A percentile compares a stretch with the other conserved stretches of the same genome.
phyloP scores from a whole-genome alignment of 2,888 invertebrate species.

The Augiades crinisus region DNA sequence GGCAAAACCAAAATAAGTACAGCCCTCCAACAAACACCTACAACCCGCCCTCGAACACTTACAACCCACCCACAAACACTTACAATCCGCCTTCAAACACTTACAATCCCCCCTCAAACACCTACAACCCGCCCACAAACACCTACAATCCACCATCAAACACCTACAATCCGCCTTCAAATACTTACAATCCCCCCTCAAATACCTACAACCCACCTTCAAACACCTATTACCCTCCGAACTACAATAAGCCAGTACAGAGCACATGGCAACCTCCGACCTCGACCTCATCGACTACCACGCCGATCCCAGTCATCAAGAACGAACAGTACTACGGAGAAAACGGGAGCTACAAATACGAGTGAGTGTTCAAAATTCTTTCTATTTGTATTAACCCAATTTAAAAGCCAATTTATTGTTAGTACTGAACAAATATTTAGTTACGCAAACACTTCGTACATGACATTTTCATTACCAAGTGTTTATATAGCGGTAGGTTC shows the following conservation, averaged over 20 bases:
- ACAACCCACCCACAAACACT: slow-evolving; percentile 37
- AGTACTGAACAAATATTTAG: background rate
- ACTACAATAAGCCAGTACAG: slow-evolving; percentile 13
- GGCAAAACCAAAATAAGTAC: slow-evolving; percentile 35
- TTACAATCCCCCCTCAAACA: slow-evolving; percentile 38
- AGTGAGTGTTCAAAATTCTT: slow-evolving; percentile 60
- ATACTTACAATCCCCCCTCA: slow-evolving; percentile 32
- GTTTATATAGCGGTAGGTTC: slow-evolving; percentile 7
- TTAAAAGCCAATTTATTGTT: background rate
- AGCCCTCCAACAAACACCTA: slow-evolving; percentile 37
- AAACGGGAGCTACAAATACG: slow-evolving; percentile 77
- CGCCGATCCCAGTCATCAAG: slow-evolving; percentile 64
- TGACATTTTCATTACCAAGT: background rate
- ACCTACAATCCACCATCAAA: slow-evolving; percentile 34
- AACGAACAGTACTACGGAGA: slow-evolving; percentile 67
- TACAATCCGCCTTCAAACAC: slow-evolving; percentile 37
- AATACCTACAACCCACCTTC: slow-evolving; percentile 33
- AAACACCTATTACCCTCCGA: slow-evolving; percentile 19
- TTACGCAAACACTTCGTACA: background rate
- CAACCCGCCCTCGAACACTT: slow-evolving; percentile 37
- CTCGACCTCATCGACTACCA: slow-evolving; percentile 43
- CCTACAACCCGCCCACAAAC: slow-evolving; percentile 32
- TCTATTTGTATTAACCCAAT: slow-evolving; percentile 1
- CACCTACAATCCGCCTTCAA: slow-evolving; percentile 33
- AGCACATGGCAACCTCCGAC: slow-evolving; percentile 31